Evolutionary conservation across 2,113 vertebrate species (phyloP).

Genomic region (Paramisgurnus dabryanus): DNA sequence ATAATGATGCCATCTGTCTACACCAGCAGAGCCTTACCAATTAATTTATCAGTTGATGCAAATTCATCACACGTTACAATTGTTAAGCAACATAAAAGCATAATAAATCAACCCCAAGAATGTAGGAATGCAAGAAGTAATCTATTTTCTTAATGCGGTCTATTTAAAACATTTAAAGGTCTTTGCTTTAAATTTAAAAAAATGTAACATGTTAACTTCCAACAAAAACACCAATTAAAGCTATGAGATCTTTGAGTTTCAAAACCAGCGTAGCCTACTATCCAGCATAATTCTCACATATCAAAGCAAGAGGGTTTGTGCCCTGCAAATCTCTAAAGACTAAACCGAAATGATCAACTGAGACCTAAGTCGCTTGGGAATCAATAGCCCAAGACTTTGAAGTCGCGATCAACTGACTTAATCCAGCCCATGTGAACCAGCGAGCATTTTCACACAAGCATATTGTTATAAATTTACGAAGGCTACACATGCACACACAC

Average conservation of each 20-base stretch:
- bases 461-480: neutral
- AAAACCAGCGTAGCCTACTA: neutral
- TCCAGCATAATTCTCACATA: slow-evolving; percentile 17
- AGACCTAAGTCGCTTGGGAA: slow-evolving; percentile 56
- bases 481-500: neutral
- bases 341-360: slow-evolving; percentile 41
- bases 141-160: neutral
- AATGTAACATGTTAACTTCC: slow-evolving; percentile 13
- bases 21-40: slow-evolving; percentile 32
- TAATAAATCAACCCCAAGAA: slow-evolving; percentile 3
- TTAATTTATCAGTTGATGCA: slow-evolving; percentile 49
- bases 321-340: slow-evolving; percentile 11
- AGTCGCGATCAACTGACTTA: slow-evolving; percentile 45
- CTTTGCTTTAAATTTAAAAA: neutral
- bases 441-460: slow-evolving; percentile 12
- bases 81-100: slow-evolving; percentile 26
- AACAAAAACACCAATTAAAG: slow-evolving; percentile 29
- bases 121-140: neutral
- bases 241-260: slow-evolving; percentile 2
- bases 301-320: slow-evolving; percentile 30
- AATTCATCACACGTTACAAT: slow-evolving; percentile 34
- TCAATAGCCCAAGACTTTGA: slow-evolving; percentile 45
- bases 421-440: slow-evolving; percentile 34
- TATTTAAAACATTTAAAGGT: slow-evolving; percentile 1
- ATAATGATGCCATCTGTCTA: slow-evolving; percentile 42